Evolutionary conservation across 1,140 invertebrate species (phyloP), one percentile per base, ranked within the genome.

Genomic region (Caenorhabditis tropicalis): DNA sequence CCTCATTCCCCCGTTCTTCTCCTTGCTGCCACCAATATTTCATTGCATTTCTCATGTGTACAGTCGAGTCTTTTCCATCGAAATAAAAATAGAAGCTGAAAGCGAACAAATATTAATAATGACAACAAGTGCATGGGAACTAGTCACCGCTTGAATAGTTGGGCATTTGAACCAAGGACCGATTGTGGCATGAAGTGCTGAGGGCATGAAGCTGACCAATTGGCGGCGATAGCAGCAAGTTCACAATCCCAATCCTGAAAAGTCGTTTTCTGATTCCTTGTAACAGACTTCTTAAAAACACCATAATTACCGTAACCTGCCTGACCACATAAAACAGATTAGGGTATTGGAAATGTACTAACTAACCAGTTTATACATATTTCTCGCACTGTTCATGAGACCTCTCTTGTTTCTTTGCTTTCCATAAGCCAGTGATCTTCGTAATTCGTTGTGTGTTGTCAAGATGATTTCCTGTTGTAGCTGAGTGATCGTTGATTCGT

Each of bases 291-390:
- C n/a, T 56, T 56, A 7, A 51, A n/a, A 51, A 51, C 19, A 51
- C 16, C 0, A 27, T 27, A 24, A 56, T n/a, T 56, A 56, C 53
- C 7, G 53, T 56, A 56, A 56, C 24, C 53, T 24, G 27, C 24
- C 49, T 27, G 51, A 83, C 43, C 15, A 33, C 81, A 39, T 27
- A 9, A 9, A 49, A 49, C 27, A 39, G 12, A 82, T n/a, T 33
- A 56, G 27, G 53, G 7, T 27, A 24, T 56, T 24, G 27, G 48
- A 56, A 56, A 56, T 19, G 15, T 16, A 79, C n/a, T 19, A 48
- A 82, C 82, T 74, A 49, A 84, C 83, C 43, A 84, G 74, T 80
- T 80, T 84, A 51, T 84, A 84, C 46, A 84, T 84, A 48, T 84
- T 84, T 46, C 83, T 79, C 31, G 39, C 83, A 27, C 58, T 56